A percentile compares a stretch with the other conserved stretches of the same genome.
Conservation (phyloP, 2,888 invertebrate genomes). For the Spilosoma lubricipeda region DNA sequence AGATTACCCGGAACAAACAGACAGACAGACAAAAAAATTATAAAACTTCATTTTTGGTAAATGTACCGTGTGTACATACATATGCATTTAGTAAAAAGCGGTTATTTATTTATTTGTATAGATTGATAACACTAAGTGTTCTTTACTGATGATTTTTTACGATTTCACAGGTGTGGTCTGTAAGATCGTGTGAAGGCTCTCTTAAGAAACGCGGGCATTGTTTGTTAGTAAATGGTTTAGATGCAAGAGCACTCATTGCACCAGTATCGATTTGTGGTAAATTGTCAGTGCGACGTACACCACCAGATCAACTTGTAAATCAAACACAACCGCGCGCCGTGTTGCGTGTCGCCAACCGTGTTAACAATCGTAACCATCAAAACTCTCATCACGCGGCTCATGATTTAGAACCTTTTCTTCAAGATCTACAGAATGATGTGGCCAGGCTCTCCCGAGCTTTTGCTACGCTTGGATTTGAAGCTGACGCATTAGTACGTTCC, state of each 20-base stretch:
- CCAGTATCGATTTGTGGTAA: conserved; percentile 69
- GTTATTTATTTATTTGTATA: no score
- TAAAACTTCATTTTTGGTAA: no score
- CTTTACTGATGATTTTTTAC: not conserved
- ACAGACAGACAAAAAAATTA: no score
- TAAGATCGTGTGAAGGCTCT: conserved; percentile 79
- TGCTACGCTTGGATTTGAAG: conserved; percentile 72
- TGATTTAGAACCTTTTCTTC: conserved; percentile 69
- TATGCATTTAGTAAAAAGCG: no score
- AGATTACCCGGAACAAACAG: no score
- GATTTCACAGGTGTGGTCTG: conserved; percentile 75
- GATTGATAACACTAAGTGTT: not conserved
- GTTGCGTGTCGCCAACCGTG: conserved; percentile 76
- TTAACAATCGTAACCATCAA: conserved; percentile 52
- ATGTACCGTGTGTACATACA: no score
- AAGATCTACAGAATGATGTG: conserved; percentile 74
- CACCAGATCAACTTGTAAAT: conserved; percentile 63
- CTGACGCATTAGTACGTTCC: conserved; percentile 65
- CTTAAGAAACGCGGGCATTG: conserved; percentile 77
- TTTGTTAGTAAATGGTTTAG: conserved; percentile 66
- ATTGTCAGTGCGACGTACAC: conserved; percentile 71
- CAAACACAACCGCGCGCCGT: conserved; percentile 76
- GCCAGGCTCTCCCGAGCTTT: conserved; percentile 72
- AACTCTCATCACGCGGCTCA: conserved; percentile 48
- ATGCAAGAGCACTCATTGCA: conserved; percentile 71